These are phyloP conservation scores for Acanthornis magna DNA, from an alignment of 2,797 vertebrate genomes.

Conservation along the genomic window DNA sequence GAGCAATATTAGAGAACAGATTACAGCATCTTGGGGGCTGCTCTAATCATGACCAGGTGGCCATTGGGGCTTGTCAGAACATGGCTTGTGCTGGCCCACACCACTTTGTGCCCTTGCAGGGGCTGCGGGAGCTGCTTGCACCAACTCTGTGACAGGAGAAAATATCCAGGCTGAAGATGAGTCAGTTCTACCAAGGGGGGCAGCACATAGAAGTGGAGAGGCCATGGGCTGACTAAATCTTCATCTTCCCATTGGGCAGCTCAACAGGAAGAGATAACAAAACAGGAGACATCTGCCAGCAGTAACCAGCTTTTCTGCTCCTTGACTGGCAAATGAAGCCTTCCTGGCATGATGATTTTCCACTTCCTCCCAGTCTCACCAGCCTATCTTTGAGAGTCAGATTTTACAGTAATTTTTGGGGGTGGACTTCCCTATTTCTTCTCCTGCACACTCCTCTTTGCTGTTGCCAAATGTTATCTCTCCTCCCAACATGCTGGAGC, in stretches of 20 bases:
- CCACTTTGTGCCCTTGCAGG: background rate
- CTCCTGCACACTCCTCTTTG: background rate
- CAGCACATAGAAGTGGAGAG: background rate
- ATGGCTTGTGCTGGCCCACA: background rate
- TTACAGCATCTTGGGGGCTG: background rate
- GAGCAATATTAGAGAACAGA: background rate
- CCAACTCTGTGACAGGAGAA: background rate
- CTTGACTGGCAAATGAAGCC: background rate
- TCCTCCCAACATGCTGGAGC: background rate
- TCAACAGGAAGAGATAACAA: conserved; percentile 1
- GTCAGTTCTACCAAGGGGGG: background rate
- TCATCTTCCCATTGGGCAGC: background rate
- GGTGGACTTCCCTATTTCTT: conserved; percentile 45
- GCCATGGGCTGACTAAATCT: background rate
- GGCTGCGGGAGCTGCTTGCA: background rate
- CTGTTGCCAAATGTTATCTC: conserved; percentile 38
- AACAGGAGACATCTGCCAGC: background rate
- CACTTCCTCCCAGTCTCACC: conserved; percentile 2
- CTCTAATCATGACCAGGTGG: background rate
- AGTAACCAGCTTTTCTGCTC: background rate
- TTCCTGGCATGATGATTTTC: background rate
- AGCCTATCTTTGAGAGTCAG: background rate
- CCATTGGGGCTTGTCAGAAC: background rate
- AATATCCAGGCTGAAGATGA: background rate
- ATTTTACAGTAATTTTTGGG: conserved; percentile 21